phyloP scores from a whole-genome alignment of 2,888 invertebrate genomes.

The Girardia tigrina region DNA sequence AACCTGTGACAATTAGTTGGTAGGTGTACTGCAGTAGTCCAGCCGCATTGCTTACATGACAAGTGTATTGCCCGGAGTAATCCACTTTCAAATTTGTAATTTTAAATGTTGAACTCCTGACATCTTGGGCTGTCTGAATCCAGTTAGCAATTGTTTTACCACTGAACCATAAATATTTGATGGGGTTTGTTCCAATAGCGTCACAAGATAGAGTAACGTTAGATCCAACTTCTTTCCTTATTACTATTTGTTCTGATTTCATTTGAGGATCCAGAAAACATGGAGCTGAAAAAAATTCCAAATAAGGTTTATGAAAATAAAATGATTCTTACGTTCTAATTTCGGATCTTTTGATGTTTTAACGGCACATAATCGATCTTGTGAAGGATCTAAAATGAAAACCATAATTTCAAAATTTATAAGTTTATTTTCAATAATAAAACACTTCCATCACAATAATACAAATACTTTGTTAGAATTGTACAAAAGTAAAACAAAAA shows the following conservation, averaged over 20 bases:
- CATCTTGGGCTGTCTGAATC: neutral
- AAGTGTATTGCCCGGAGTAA: slow-evolving; percentile 50
- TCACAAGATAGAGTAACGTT: slow-evolving; percentile 11
- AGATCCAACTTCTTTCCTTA: slow-evolving; percentile 27
- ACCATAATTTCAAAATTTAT: too few relatives aligned
- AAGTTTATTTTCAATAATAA: too few relatives aligned
- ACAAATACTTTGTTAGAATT: too few relatives aligned
- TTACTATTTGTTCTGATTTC: neutral
- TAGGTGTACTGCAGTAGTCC: slow-evolving; percentile 51
- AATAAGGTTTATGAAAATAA: neutral
- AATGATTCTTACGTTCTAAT: neutral
- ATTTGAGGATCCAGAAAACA: slow-evolving; percentile 30
- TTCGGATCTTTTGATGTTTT: neutral
- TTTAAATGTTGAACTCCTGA: slow-evolving; percentile 38
- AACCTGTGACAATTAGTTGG: slow-evolving; percentile 45
- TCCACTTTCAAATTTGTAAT: slow-evolving; percentile 42
- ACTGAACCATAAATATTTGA: slow-evolving; percentile 28
- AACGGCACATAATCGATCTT: neutral
- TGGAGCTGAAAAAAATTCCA: slow-evolving; percentile 27
- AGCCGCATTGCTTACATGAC: slow-evolving; percentile 48
- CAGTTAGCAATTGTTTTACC: slow-evolving; percentile 28
- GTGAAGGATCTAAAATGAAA: neutral
- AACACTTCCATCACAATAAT: too few relatives aligned
- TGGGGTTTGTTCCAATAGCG: slow-evolving; percentile 2
- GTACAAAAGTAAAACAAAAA: too few relatives aligned